Conservation (phyloP, 1,140 invertebrate species). For the Atta colombica region DNA sequence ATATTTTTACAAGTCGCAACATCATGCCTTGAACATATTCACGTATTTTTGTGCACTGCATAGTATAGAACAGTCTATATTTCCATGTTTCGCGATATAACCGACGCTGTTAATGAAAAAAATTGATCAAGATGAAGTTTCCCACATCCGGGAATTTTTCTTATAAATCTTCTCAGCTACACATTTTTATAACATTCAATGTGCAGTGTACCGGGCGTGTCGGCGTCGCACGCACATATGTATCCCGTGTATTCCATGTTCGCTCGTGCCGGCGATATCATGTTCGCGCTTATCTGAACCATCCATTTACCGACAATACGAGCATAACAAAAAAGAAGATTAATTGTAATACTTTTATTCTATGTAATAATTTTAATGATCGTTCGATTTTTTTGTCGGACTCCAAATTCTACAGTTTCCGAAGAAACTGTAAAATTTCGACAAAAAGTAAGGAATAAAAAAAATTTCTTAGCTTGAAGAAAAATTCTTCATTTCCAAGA, state of each 20-base stretch:
- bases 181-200: constrained; percentile 63
- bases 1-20: not conserved
- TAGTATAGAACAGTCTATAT: not conserved
- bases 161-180: constrained; percentile 57
- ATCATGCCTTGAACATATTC: not conserved
- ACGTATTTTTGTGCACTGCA: not conserved
- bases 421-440: not conserved
- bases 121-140: constrained; percentile 73
- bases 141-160: constrained; percentile 71
- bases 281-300: constrained; percentile 72
- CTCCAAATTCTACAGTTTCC: no score
- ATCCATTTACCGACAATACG: constrained; percentile 47
- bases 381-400: not conserved
- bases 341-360: not conserved
- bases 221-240: constrained; percentile 51
- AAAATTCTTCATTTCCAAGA: not conserved
- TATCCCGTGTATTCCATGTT: constrained; percentile 63
- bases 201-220: constrained; percentile 43
- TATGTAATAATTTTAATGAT: not conserved
- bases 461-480: not conserved
- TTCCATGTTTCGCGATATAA: not conserved
- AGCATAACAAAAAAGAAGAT: not conserved
- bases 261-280: constrained; percentile 45
- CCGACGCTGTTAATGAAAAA: constrained; percentile 45
- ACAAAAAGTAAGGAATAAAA: not conserved